These are phyloP conservation scores for Chloroceryle inda DNA, from an alignment of 2,797 vertebrate species.

Conservation along the genomic window DNA sequence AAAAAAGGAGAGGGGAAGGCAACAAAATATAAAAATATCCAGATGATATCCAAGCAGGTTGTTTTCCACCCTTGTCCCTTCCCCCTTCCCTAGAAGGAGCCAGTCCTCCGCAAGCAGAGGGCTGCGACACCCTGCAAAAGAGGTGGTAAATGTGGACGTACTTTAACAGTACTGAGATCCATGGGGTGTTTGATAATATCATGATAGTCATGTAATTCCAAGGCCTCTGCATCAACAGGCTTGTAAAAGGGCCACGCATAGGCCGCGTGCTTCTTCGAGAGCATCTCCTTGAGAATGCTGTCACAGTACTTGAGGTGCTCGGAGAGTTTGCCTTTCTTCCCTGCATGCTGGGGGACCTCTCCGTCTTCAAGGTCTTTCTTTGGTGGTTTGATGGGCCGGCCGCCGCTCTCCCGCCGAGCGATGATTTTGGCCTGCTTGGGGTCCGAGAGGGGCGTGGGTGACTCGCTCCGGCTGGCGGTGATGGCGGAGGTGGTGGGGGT, in stretches of 20 bases:
- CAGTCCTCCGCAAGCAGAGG: constrained; percentile 3
- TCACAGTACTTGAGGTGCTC: constrained; percentile 91
- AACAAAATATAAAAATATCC: not conserved
- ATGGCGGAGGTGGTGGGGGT: constrained; percentile 92
- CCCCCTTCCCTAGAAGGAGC: not conserved
- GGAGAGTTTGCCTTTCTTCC: constrained; percentile 82
- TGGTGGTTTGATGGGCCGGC: constrained; percentile 84
- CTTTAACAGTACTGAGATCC: constrained; percentile 96
- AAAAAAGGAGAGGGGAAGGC: not conserved
- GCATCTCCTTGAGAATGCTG: constrained; percentile 93
- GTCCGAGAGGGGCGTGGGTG: constrained; percentile 82
- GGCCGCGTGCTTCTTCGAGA: constrained; percentile 91
- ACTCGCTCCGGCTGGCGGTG: constrained; percentile 82
- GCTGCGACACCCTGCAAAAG: not conserved
- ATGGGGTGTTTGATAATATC: constrained; percentile 98
- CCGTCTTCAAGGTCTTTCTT: constrained; percentile 85
- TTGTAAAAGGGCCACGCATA: constrained; percentile 98
- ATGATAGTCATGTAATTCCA: constrained; percentile 95
- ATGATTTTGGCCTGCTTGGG: constrained; percentile 89
- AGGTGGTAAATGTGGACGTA: constrained; percentile 65
- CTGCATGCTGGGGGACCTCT: constrained; percentile 79
- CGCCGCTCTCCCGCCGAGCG: constrained; percentile 82
- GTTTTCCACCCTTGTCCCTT: not conserved
- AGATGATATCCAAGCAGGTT: not conserved
- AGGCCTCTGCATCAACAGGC: constrained; percentile 91